phyloP scores from a whole-genome alignment of 2,888 invertebrate genomes.

The Julus scandinavius region DNA sequence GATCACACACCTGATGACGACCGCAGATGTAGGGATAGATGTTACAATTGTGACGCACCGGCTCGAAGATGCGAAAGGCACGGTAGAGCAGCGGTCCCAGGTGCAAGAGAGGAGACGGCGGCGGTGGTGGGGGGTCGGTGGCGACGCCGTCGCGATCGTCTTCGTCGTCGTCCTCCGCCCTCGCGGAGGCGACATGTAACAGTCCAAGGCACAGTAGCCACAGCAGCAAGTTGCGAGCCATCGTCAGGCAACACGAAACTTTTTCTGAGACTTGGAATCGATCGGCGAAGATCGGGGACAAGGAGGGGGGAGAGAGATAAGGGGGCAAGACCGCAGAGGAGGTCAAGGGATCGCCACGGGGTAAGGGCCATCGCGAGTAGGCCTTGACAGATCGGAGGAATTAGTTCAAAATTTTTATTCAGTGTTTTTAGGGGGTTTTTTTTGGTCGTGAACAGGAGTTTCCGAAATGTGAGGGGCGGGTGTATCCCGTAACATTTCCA shows the following conservation, averaged over 20 bases:
- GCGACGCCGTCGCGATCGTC: background rate
- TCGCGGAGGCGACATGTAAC: background rate
- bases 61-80: background rate
- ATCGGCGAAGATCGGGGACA: background rate
- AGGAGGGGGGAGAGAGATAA: background rate
- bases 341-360: conserved; percentile 37
- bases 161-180: conserved; percentile 22
- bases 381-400: background rate
- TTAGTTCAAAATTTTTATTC: background rate
- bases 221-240: background rate
- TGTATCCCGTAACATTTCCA: background rate
- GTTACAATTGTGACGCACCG: conserved; percentile 17
- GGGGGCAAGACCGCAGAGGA: background rate
- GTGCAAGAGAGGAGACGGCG: background rate
- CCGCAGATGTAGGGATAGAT: conserved; percentile 19
- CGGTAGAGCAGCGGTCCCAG: background rate
- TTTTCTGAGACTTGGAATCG: background rate
- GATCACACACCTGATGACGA: background rate
- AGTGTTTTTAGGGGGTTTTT: background rate
- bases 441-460: background rate
- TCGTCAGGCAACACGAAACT: background rate
- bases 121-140: background rate
- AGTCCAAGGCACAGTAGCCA: background rate
- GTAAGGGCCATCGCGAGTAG: conserved; percentile 17
- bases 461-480: background rate